phyloP scores from a whole-genome alignment of 2,888 invertebrate genomes.

The Scaptomyza polygonia region DNA sequence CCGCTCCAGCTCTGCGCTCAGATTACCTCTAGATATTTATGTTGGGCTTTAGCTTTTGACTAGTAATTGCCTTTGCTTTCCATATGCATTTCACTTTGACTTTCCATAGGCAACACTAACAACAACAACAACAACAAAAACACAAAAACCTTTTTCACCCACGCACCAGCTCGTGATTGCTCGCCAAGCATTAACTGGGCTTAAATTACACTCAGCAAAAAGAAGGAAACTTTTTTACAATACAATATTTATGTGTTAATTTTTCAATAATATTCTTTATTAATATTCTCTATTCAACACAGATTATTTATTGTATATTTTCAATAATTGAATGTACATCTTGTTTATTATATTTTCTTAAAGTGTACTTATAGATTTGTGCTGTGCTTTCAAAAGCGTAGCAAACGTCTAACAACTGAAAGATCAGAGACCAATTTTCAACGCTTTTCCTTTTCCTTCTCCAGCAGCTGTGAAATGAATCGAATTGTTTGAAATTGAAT shows the following conservation, averaged over 20 bases:
- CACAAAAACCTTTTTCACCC: slow-evolving; percentile 65
- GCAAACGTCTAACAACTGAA: slow-evolving; percentile 42
- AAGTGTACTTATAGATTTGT: slow-evolving; percentile 1
- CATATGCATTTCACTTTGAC: slow-evolving; percentile 76
- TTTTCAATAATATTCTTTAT: background rate
- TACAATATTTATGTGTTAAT: background rate
- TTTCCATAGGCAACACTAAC: slow-evolving; percentile 48
- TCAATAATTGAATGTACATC: background rate
- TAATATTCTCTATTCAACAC: background rate
- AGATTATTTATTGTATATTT: background rate
- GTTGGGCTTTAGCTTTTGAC: slow-evolving; percentile 42
- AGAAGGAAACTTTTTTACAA: background rate
- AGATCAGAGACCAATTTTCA: slow-evolving; percentile 72
- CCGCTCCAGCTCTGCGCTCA: slow-evolving; percentile 37
- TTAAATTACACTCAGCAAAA: background rate
- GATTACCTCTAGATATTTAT: slow-evolving; percentile 51
- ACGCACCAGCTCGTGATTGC: slow-evolving; percentile 60
- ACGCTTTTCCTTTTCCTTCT: slow-evolving; percentile 70
- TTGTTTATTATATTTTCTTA: background rate
- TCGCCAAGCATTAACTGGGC: slow-evolving; percentile 21
- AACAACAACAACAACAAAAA: background rate
- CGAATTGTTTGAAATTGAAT: slow-evolving; percentile 61
- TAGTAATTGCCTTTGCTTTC: slow-evolving; percentile 74
- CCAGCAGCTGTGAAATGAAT: slow-evolving; percentile 64
- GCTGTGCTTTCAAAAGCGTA: slow-evolving; percentile 52